These are phyloP conservation scores for Parelbella ahira DNA, from an alignment of 2,888 invertebrate species.

Conservation along the genomic window DNA sequence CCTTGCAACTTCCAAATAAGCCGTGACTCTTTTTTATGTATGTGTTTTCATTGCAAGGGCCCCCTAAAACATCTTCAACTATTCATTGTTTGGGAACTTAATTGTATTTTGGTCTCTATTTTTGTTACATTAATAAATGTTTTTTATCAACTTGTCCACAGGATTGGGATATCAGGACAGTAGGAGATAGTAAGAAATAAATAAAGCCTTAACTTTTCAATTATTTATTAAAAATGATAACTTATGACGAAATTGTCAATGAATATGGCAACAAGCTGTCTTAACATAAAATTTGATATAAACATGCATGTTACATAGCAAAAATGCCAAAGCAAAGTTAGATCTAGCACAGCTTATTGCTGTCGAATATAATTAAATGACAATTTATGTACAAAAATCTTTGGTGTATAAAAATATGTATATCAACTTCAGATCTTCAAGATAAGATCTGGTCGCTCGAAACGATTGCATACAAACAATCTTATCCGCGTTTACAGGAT, in stretches of 20 bases:
- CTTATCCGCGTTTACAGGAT: constrained; percentile 76
- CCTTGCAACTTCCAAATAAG: too few species aligned
- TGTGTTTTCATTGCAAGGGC: too few species aligned
- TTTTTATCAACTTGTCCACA: too few species aligned
- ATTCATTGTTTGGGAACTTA: too few species aligned
- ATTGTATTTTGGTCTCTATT: too few species aligned
- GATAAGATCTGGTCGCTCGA: constrained; percentile 78
- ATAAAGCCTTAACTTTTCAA: constrained; percentile 27
- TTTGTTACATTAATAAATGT: too few species aligned
- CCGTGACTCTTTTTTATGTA: too few species aligned
- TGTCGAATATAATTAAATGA: constrained; percentile 41
- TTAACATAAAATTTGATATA: constrained; percentile 50
- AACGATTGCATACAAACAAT: constrained; percentile 72
- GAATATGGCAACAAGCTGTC: constrained; percentile 67
- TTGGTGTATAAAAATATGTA: constrained; percentile 72
- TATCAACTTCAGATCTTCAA: constrained; percentile 73
- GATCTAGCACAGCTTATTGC: constrained; percentile 57
- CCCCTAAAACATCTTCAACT: too few species aligned
- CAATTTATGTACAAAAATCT: constrained; percentile 73
- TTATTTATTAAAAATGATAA: constrained; percentile 70
- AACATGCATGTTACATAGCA: constrained; percentile 61
- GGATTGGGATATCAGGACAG: too few species aligned
- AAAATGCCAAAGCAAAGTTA: constrained; percentile 73
- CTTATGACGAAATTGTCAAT: constrained; percentile 55
- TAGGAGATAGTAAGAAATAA: too few species aligned